Base-by-base conservation (phyloP, 2,888 invertebrate species). In the Ganaspis brasiliensis region DNA sequence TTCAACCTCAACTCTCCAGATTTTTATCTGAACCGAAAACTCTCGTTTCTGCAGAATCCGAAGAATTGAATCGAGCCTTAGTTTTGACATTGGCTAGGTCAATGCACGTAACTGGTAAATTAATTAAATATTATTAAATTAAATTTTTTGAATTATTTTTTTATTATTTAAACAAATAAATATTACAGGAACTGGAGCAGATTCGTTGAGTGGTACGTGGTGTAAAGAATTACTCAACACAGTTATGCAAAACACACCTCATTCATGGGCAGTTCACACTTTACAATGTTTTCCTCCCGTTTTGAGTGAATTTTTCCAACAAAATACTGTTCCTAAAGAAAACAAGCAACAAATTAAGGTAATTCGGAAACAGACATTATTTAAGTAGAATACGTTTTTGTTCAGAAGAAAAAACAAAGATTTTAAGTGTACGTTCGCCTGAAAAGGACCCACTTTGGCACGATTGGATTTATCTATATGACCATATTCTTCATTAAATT, bases 181-280 rank as follows among this genome's bases (percentile, higher is more conserved):
- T 56, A 63, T 21, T 76, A 71, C 81, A 84, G 88, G 91, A 26
- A 91, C 91, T 86, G 94, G 94, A 19, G 92, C 92, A 1, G 94
- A 94, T 82, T 92, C 92, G 37, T 89, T 93, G 74, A 92, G 94
- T 73, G 95, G 96, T 0, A 94, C 95, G 2, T 98, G 98, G 94
- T 98, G 98, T 85, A 96, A 97, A 87, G 98, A 99, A 87, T 92
- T 99, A 24, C 92, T 99, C 6, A 95, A 95, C 0, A 96, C 96
- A 0, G 97, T 99, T 24, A 97, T 97, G 94, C 97, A 97, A 83
- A 97, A 97, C 89, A 99, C 98, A 0, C 98, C 98, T 0, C 98
- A 98, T 90, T 96, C 97, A 85, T 99, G 98, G 98, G 97, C 98
- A 0, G 95, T 96, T 78, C 98, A 98, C 90, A 98, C 87, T 6